Conservation (phyloP, 1,140 invertebrate species). For the Drosophila gunungcola region DNA sequence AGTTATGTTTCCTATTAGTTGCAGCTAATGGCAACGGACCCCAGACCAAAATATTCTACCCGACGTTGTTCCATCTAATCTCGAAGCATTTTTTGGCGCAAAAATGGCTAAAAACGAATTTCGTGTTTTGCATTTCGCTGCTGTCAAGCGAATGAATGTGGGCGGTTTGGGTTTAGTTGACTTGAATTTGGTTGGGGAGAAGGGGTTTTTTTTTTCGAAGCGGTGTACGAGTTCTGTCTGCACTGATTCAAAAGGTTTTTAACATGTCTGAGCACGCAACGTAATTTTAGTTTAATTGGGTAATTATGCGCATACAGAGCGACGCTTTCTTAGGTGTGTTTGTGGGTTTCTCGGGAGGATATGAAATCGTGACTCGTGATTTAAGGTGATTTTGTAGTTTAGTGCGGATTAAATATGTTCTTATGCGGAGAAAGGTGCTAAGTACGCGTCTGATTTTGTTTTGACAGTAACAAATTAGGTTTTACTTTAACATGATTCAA, state of each 20-base stretch:
- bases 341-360: conserved; percentile 4
- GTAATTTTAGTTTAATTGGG: conserved; percentile 84
- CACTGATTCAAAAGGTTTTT: conserved; percentile 73
- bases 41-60: background rate
- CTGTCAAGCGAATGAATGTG: conserved; percentile 25
- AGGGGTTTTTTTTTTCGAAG: background rate
- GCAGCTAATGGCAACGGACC: conserved; percentile 40
- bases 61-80: conserved; percentile 28
- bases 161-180: background rate
- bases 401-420: conserved; percentile 3
- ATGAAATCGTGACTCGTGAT: conserved; percentile 34
- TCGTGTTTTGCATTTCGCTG: conserved; percentile 61
- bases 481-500: too few species aligned
- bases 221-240: conserved; percentile 36
- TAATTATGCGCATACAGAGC: conserved; percentile 82
- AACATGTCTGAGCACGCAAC: conserved; percentile 84
- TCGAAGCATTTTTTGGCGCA: conserved; percentile 29
- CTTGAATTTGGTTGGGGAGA: background rate
- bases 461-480: too few species aligned
- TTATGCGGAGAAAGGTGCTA: conserved; percentile 15
- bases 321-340: conserved; percentile 33
- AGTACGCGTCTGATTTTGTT: background rate
- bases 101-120: conserved; percentile 66
- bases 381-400: conserved; percentile 23
- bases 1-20: conserved; percentile 74